Conservation (phyloP, 2,888 invertebrate species). For the Trichogramma dendrolimi region DNA sequence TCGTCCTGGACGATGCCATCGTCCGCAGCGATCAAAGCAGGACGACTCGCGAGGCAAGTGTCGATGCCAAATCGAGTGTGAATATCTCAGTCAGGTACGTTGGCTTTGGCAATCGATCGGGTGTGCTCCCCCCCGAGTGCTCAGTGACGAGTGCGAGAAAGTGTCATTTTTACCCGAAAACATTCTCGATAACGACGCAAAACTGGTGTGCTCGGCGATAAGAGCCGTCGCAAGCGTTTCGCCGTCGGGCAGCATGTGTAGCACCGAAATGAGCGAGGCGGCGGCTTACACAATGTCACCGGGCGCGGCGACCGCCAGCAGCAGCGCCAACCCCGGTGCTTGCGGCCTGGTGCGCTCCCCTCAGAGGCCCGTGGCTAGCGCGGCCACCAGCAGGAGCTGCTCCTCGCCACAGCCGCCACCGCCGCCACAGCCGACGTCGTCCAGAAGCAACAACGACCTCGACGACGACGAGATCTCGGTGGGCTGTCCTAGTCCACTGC, state of each 20-base stretch:
- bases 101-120: too few species aligned
- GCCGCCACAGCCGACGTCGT: neutral
- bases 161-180: too few species aligned
- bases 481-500: conserved; percentile 65
- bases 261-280: conserved; percentile 50
- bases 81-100: too few species aligned
- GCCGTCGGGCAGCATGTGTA: conserved; percentile 44
- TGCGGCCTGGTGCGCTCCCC: conserved; percentile 33
- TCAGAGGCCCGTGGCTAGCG: conserved; percentile 47
- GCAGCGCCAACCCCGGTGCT: conserved; percentile 41
- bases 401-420: neutral
- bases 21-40: too few species aligned
- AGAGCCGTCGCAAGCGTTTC: too few species aligned
- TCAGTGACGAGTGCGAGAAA: too few species aligned
- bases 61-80: too few species aligned
- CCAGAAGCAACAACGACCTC: conserved; percentile 26
- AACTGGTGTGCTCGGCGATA: too few species aligned
- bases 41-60: too few species aligned
- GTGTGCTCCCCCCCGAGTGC: too few species aligned
- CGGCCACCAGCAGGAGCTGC: conserved; percentile 49
- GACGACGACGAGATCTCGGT: conserved; percentile 75
- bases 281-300: conserved; percentile 44
- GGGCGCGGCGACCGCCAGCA: conserved; percentile 9
- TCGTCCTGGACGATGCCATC: too few species aligned
- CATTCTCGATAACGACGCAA: too few species aligned